phyloP scores from a whole-genome alignment of 2,888 invertebrate species.

The Plebejus melissa region DNA sequence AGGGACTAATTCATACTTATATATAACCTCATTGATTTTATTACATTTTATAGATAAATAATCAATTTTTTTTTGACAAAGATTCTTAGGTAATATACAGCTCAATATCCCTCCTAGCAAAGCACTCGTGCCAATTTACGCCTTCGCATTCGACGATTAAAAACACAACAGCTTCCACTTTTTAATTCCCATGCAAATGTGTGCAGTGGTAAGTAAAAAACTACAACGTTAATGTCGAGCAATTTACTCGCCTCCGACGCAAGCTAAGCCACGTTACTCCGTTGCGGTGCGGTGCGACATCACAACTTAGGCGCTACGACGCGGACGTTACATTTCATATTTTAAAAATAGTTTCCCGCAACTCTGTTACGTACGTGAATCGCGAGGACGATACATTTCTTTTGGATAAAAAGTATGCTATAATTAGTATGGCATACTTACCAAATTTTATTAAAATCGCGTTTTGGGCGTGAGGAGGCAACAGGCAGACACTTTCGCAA shows the following conservation, averaged over 20 bases:
- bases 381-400: no score
- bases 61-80: background rate
- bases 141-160: constrained; percentile 1
- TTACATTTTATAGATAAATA: background rate
- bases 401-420: no score
- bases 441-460: no score
- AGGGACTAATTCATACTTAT: background rate
- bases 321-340: no score
- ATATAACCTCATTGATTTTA: background rate
- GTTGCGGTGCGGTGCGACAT: background rate
- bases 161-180: constrained; percentile 14
- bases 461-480: no score
- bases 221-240: constrained; percentile 13
- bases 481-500: no score
- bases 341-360: no score
- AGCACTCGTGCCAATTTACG: background rate
- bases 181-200: constrained; percentile 23
- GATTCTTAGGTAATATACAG: background rate
- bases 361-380: no score
- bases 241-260: constrained; percentile 13
- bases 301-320: background rate
- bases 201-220: constrained; percentile 22
- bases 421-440: no score
- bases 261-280: background rate
- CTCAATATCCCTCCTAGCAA: background rate